Evolutionary conservation across 2,888 invertebrate species (phyloP).

Genomic region (Trissonchulus sp.): DNA sequence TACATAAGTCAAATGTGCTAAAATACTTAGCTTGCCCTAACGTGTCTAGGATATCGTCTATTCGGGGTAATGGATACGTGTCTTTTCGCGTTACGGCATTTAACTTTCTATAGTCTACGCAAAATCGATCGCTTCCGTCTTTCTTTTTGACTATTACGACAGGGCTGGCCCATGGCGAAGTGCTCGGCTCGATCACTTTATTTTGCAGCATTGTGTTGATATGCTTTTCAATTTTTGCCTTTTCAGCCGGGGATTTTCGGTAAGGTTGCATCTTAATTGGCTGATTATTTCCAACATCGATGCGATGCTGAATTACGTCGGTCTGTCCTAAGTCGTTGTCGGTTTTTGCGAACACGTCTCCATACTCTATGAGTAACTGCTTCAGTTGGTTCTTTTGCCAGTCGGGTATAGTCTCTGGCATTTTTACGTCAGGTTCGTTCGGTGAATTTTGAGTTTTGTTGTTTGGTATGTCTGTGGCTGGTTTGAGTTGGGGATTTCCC

Average conservation of each 20-base stretch:
- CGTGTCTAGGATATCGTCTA: not conserved
- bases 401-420: too few species aligned
- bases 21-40: constrained; percentile 23
- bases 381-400: too few species aligned
- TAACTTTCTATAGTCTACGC: not conserved
- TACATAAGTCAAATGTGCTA: constrained; percentile 33
- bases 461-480: too few species aligned
- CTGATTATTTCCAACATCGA: not conserved
- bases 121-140: not conserved
- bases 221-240: not conserved
- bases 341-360: not conserved
- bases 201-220: not conserved
- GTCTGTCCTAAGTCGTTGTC: not conserved
- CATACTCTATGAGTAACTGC: too few species aligned
- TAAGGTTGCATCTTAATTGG: not conserved
- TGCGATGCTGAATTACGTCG: not conserved
- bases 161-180: not conserved
- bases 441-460: too few species aligned
- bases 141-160: not conserved
- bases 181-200: not conserved
- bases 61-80: not conserved
- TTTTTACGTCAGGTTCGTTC: too few species aligned
- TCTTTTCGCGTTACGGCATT: not conserved
- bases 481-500: too few species aligned
- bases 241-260: not conserved